Conservation (phyloP, 2,797 vertebrate genomes). For the Poecilia gillii region DNA sequence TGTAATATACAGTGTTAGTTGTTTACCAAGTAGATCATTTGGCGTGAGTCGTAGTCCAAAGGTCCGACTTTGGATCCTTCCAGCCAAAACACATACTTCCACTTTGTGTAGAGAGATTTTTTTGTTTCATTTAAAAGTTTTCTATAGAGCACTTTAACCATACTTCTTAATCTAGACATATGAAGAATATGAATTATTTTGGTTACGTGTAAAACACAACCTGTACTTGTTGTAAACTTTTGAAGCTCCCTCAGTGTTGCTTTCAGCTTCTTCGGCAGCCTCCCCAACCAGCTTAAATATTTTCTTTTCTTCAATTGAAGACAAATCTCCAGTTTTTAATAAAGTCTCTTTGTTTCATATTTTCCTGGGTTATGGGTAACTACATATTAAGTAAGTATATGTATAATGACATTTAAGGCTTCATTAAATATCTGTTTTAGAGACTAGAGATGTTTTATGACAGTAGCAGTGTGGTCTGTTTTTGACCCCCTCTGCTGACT, state of each 20-base stretch:
- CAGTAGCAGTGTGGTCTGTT: background rate
- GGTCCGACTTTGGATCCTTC: background rate
- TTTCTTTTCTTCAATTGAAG: background rate
- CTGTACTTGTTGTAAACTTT: background rate
- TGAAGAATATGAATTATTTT: background rate
- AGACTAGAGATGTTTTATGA: background rate
- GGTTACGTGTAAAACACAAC: background rate
- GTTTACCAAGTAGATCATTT: background rate
- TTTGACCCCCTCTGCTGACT: background rate
- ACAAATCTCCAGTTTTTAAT: background rate
- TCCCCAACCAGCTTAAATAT: background rate
- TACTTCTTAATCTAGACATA: background rate
- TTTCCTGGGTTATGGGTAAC: background rate
- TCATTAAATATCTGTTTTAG: background rate
- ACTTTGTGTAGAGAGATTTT: background rate
- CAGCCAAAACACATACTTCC: background rate
- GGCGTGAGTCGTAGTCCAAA: background rate
- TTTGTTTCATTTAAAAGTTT: background rate
- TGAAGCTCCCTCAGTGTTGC: background rate
- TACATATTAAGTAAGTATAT: background rate
- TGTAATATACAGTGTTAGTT: background rate
- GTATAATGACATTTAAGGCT: background rate
- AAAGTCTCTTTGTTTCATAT: background rate
- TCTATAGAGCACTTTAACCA: background rate
- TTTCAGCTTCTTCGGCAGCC: background rate